Evolutionary conservation across 2,888 invertebrate species (phyloP), one percentile per base, ranked within the genome.

Genomic region (Smittia aterrima): DNA sequence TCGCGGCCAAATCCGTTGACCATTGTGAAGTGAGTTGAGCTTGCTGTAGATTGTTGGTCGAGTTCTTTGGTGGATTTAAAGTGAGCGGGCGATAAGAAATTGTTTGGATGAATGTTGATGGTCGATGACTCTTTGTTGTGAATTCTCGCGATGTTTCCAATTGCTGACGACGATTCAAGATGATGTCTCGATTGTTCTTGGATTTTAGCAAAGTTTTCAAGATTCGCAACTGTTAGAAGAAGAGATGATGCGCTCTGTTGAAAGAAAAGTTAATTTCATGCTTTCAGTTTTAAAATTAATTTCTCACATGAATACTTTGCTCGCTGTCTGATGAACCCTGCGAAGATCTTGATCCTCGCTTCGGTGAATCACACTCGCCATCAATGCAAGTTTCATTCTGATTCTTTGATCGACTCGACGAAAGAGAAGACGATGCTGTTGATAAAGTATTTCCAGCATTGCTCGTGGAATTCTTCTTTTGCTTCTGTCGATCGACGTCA

Each of bases 1-100:
- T 86, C 86, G 79, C 89, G 87, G 74, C 88, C 87, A 78, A 90
- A 87, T 74, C 91, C 91, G 80, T 93, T 93, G 76, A 93, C 90
- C 74, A 93, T 91, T 11, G 93, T 93, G 81, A 93, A 93, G 82
- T 93, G 93, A 79, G 91, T 93, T 76, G 93, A 93, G 83, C 93
- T 93, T 72, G 92, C 93, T 75, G 92, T 85, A 47, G 93, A 93
- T 75, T 87, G 86, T 70, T 87, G 86, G 81, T 93, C 93, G 83
- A 83, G 78, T 85, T 86, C 80, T 87, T 86, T 78, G 84, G 83
- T 78, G 80, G 78, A 79, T 75, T 32, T 70, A 16, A 25, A 25
- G n/a, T 70, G 54, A 66, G 20, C 24, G 58, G 20, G 75, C 75
- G 47, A 76, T 53, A 71, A 25, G 67, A 73, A 54, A 32, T 70